Base-by-base conservation (phyloP, 2,797 vertebrate genomes). In the Catharus ustulatus region DNA sequence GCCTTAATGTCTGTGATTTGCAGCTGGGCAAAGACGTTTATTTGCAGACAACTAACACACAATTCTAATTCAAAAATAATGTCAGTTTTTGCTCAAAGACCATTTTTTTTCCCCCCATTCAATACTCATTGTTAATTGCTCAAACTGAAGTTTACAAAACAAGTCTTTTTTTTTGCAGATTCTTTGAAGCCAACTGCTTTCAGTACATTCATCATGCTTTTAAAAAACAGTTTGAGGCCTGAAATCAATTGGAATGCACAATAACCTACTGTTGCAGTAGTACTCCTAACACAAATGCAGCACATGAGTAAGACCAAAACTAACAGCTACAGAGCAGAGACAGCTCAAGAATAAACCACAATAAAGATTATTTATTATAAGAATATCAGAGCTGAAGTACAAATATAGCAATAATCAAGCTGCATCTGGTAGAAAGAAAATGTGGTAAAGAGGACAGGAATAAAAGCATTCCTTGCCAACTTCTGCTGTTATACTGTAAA, bases 191-290 rank as follows among this genome's bases (percentile, higher is more conserved):
- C 96, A 97, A 52, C 96, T 95, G 97, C 97, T 97, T 97, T 97
- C 96, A 90, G 95, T 95, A 97, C 97, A 98, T 98, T 98, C 98
- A 98, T 98, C 97, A 97, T 97, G 95, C 93, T 98, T 97, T 98
- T 98, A 40, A 11, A 81, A 67, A 78, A 42, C 45, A 84, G 29
- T 89, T 24, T 78, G 63, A 92, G 76, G 67, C 29, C 59, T 76
- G 81, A 67, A 90, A 76, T 84, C n/a, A 72, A 81, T 17, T 62
- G 67, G 62, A 90, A 85, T 64, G 57, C 82, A 78, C 46, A 92
- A 68, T 51, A 49, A 76, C 40, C 26, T 26, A 34, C 34, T 48
- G 59, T 45, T 87, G 57, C 67, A 84, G 48, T 6, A 23, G 34
- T n/a, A 48, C 66, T 66, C 29, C 69, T 49, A 30, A 67, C 22